These are phyloP conservation scores for Apostichopus californicus DNA, from an alignment of 35 echinoderm and acorn worm species.

Conservation along the genomic window DNA sequence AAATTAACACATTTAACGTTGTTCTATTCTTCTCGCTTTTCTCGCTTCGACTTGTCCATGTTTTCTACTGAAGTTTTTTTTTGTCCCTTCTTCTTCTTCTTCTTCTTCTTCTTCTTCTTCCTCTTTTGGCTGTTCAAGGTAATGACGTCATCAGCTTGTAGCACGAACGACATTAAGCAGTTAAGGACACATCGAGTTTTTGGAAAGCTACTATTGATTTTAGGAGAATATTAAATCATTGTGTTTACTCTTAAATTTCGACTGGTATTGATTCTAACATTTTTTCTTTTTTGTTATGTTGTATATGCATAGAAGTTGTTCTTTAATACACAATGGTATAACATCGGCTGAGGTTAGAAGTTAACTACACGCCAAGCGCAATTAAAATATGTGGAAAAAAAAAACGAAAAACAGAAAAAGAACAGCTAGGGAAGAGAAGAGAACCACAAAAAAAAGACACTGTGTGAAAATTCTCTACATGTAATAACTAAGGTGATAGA, in stretches of 20 bases:
- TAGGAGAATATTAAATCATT: slow-evolving; percentile 38
- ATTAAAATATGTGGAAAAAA: too few relatives aligned
- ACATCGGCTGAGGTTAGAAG: too few relatives aligned
- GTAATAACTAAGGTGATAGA: too few relatives aligned
- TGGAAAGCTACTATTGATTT: neutral
- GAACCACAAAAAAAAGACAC: too few relatives aligned
- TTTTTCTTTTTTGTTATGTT: neutral
- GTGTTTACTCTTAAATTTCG: slow-evolving; percentile 43
- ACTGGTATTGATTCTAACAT: slow-evolving; percentile 38
- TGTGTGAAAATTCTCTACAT: too few relatives aligned
- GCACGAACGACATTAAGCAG: slow-evolving; percentile 24
- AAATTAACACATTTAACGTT: slow-evolving; percentile 52
- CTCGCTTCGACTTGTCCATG: neutral
- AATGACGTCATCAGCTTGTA: slow-evolving; percentile 10
- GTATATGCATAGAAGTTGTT: neutral
- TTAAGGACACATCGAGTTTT: slow-evolving; percentile 35
- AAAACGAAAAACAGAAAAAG: too few relatives aligned
- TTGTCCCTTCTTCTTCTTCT: neutral
- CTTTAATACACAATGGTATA: too few relatives aligned
- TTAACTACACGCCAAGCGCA: too few relatives aligned
- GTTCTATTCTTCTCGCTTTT: slow-evolving; percentile 1
- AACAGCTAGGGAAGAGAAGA: too few relatives aligned
- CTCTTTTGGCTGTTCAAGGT: slow-evolving; percentile 1
- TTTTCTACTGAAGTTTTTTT: neutral
- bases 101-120: neutral